phyloP scores from a whole-genome alignment of 2,797 vertebrate species.

The Numenius phaeopus region DNA sequence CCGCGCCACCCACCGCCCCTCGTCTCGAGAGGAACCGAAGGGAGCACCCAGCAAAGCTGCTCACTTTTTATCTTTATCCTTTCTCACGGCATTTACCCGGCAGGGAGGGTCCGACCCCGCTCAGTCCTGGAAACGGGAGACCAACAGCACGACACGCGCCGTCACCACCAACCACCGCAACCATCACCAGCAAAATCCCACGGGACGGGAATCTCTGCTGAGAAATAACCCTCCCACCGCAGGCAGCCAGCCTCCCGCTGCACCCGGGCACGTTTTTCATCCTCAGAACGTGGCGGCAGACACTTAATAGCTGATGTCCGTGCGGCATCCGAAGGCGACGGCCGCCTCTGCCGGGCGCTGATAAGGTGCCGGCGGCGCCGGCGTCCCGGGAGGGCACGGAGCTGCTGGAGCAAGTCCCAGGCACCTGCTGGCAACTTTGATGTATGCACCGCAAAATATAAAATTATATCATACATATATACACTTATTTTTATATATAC shows the following conservation, averaged over 20 bases:
- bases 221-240: not conserved
- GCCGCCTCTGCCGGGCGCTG: not conserved
- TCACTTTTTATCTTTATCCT: accelerated
- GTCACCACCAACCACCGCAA: accelerated
- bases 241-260: accelerated
- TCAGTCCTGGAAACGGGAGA: not conserved
- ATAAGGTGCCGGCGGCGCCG: too few relatives aligned
- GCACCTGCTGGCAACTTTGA: accelerated
- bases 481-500: too few relatives aligned
- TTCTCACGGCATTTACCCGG: not conserved
- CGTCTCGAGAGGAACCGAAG: accelerated
- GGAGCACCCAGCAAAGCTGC: not conserved
- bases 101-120: too few relatives aligned
- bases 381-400: accelerated
- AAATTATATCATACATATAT: not conserved
- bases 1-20: not conserved
- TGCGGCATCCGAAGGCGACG: not conserved
- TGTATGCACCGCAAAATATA: accelerated
- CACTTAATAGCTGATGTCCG: accelerated
- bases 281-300: not conserved
- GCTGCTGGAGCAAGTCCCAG: not conserved
- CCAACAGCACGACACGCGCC: accelerated
- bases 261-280: accelerated
- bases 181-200: accelerated
- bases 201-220: not conserved